A percentile compares a stretch with the other conserved stretches of the same genome.
Evolutionary conservation across 2,113 vertebrate genomes (phyloP).

Genomic region (Forbesichthys papilliferus): DNA sequence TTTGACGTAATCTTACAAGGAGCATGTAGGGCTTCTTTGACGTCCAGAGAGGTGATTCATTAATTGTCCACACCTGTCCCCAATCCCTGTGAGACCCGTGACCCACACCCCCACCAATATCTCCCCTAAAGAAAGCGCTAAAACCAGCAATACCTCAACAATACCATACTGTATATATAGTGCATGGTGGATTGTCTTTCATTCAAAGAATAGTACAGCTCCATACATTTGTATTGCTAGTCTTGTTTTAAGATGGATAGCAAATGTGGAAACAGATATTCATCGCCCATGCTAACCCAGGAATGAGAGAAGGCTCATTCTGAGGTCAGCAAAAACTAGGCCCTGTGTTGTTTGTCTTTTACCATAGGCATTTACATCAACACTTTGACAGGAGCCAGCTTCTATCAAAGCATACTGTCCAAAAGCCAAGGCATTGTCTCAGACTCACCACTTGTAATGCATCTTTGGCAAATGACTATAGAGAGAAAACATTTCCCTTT

Average conservation of each 20-base stretch:
- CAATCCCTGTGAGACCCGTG: too few relatives aligned
- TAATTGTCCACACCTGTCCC: too few relatives aligned
- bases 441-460: constrained; percentile 37
- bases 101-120: too few relatives aligned
- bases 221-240: too few relatives aligned
- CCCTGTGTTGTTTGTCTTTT: constrained; percentile 47
- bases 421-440: constrained; percentile 63
- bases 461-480: constrained; percentile 64
- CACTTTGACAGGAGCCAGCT: constrained; percentile 41
- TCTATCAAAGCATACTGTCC: constrained; percentile 57
- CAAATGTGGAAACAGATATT: background rate
- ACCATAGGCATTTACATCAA: constrained; percentile 36
- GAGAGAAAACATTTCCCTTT: constrained; percentile 51
- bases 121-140: too few relatives aligned
- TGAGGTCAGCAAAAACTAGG: constrained; percentile 48
- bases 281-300: background rate
- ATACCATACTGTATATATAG: too few relatives aligned
- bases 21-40: too few relatives aligned
- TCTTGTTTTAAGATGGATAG: background rate
- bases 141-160: too few relatives aligned
- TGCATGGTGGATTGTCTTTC: too few relatives aligned
- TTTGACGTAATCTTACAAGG: too few relatives aligned
- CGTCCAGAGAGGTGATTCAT: too few relatives aligned
- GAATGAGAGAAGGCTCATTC: constrained; percentile 16
- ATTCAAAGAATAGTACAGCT: too few relatives aligned